Conservation (phyloP, 92 coral and sea anemone genomes). For the Paramuricea clavata region DNA sequence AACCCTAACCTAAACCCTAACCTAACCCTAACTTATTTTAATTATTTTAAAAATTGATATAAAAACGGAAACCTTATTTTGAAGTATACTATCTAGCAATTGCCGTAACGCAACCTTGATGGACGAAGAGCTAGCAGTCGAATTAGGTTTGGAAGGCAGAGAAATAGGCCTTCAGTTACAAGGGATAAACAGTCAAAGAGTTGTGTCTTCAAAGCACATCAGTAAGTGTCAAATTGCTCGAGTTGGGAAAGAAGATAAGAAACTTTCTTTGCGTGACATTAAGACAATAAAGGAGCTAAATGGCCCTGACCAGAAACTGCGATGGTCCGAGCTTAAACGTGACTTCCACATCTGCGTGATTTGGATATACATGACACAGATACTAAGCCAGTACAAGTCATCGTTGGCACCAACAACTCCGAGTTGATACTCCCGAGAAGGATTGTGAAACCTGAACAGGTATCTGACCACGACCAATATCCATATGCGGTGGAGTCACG, state of each 20-base stretch:
- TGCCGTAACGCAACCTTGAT: too few species aligned
- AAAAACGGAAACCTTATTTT: too few species aligned
- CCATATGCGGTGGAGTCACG: slow-evolving; percentile 54
- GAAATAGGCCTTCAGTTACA: slow-evolving; percentile 34
- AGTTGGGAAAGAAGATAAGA: slow-evolving; percentile 35
- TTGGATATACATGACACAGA: slow-evolving; percentile 48
- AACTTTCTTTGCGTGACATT: slow-evolving; percentile 10
- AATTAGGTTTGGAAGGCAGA: slow-evolving; percentile 3
- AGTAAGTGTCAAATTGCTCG: slow-evolving; percentile 19
- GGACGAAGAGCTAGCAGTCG: slow-evolving; percentile 14
- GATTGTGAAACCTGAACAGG: slow-evolving; percentile 36
- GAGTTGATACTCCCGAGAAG: slow-evolving; percentile 36
- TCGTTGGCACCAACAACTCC: slow-evolving; percentile 51
- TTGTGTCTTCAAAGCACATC: slow-evolving; percentile 31
- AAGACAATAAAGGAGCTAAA: neutral
- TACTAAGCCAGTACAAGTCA: slow-evolving; percentile 23
- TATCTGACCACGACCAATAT: slow-evolving; percentile 1
- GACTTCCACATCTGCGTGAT: slow-evolving; percentile 23
- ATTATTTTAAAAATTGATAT: too few species aligned
- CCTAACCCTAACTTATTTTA: too few species aligned
- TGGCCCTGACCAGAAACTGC: slow-evolving; percentile 44
- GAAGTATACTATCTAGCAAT: too few species aligned
- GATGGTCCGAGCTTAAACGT: slow-evolving; percentile 36
- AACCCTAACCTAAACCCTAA: too few species aligned
- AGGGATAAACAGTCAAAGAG: slow-evolving; percentile 24